These are phyloP conservation scores for Drosophila athabasca DNA, from an alignment of 1,140 invertebrate genomes.

Conservation along the genomic window DNA sequence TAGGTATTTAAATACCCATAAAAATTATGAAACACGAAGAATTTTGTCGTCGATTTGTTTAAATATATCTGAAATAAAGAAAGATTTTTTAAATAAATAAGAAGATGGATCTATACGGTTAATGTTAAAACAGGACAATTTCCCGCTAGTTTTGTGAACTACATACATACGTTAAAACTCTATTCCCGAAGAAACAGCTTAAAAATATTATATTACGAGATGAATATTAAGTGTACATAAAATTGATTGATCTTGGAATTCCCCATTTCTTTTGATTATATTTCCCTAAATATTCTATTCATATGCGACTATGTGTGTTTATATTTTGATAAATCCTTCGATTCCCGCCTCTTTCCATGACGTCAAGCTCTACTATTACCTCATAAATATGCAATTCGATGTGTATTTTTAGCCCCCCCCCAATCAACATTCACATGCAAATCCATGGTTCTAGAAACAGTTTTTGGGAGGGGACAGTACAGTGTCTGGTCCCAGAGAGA, in stretches of 20 bases:
- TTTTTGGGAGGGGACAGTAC: background rate
- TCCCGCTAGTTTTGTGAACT: background rate
- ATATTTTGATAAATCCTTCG: background rate
- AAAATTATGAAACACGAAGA: too few relatives aligned
- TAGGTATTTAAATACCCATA: too few relatives aligned
- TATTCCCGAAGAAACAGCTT: too few relatives aligned
- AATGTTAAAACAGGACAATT: background rate
- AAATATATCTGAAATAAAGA: too few relatives aligned
- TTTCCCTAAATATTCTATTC: background rate
- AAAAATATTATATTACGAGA: too few relatives aligned
- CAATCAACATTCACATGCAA: conserved; percentile 7
- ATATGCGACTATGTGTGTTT: background rate
- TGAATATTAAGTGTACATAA: background rate
- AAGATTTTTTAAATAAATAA: too few relatives aligned
- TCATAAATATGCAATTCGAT: background rate
- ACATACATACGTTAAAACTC: too few relatives aligned
- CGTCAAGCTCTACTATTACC: background rate
- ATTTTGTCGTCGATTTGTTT: too few relatives aligned
- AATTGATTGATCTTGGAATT: background rate
- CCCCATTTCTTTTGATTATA: background rate
- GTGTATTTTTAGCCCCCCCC: background rate
- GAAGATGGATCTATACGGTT: too few relatives aligned
- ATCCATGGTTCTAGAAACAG: background rate
- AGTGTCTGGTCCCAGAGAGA: background rate
- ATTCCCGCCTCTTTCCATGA: background rate